Conservation (phyloP, 2,797 vertebrate genomes). For the Geotrypetes seraphini region DNA sequence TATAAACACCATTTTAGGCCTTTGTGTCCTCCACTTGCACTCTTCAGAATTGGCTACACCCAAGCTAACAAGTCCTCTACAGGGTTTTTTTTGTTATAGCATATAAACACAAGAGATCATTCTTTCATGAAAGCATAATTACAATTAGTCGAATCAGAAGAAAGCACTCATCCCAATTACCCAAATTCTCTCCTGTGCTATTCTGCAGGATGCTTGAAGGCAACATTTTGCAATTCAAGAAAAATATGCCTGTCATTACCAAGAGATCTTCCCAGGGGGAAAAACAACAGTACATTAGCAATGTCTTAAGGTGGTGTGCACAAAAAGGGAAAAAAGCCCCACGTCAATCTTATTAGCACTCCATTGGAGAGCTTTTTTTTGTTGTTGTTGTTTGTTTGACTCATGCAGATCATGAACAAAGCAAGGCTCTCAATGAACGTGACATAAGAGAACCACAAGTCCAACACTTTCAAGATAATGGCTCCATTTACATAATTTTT, state of each 20-base stretch:
- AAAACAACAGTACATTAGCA: no score
- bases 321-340: no score
- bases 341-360: no score
- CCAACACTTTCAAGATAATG: no score
- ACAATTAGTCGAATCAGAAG: slow-evolving; percentile 2
- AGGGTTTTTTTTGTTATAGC: slow-evolving; percentile 3
- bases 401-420: no score
- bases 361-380: no score
- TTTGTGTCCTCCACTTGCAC: slow-evolving; percentile 12
- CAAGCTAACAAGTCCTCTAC: slow-evolving; percentile 2
- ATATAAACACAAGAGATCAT: slow-evolving; percentile 1
- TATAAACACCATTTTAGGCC: no score
- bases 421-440: no score
- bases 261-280: slow-evolving; percentile 4
- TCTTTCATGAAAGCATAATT: slow-evolving; percentile 1
- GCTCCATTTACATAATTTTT: no score
- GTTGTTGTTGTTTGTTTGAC: no score
- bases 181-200: slow-evolving; percentile 4
- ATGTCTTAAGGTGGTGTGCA: no score
- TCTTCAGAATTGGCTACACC: slow-evolving; percentile 8
- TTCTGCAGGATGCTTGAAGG: not conserved
- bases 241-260: rapidly evolving
- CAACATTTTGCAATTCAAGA: not conserved
- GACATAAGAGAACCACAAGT: no score
- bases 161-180: slow-evolving; percentile 6